Conservation (phyloP, 2,113 vertebrate species). For the Holacanthus passer region DNA sequence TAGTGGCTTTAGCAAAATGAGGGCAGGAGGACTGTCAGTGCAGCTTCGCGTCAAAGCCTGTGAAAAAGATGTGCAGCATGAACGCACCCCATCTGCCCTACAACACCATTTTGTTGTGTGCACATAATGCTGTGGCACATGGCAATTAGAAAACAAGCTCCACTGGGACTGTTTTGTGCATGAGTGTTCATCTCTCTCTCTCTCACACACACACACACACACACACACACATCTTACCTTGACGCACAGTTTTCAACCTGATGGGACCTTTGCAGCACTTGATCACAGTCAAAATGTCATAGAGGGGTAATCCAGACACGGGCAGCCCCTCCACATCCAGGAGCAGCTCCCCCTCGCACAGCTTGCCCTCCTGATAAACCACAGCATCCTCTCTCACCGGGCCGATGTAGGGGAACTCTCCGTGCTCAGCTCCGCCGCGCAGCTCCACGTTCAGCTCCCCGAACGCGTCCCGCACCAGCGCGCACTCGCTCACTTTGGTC, state of each 20-base stretch:
- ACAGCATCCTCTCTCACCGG: slow-evolving; percentile 77
- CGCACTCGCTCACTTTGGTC: slow-evolving; percentile 87
- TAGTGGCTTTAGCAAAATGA: slow-evolving; percentile 61
- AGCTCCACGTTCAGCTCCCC: slow-evolving; percentile 87
- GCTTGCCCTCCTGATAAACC: slow-evolving; percentile 82
- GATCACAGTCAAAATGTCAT: slow-evolving; percentile 90
- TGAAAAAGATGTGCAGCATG: slow-evolving; percentile 29
- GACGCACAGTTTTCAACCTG: slow-evolving; percentile 91
- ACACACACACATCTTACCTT: slow-evolving; percentile 84
- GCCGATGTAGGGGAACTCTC: slow-evolving; percentile 91
- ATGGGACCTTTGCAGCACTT: slow-evolving; percentile 88
- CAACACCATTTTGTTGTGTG: slow-evolving; percentile 30
- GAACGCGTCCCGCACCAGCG: slow-evolving; percentile 80
- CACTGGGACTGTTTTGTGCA: slow-evolving; percentile 11
- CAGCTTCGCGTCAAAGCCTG: slow-evolving; percentile 66
- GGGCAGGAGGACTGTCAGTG: slow-evolving; percentile 68
- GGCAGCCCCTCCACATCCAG: slow-evolving; percentile 93
- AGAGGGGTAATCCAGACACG: slow-evolving; percentile 93
- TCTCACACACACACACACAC: not conserved
- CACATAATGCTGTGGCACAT: slow-evolving; percentile 35
- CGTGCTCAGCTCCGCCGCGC: slow-evolving; percentile 92
- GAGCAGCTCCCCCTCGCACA: slow-evolving; percentile 89
- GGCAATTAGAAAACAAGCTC: slow-evolving; percentile 34
- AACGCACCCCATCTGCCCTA: slow-evolving; percentile 36
- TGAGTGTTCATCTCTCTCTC: slow-evolving; percentile 9